phyloP scores from a whole-genome alignment of 2,888 invertebrate genomes.

The Oeneis ivallda region DNA sequence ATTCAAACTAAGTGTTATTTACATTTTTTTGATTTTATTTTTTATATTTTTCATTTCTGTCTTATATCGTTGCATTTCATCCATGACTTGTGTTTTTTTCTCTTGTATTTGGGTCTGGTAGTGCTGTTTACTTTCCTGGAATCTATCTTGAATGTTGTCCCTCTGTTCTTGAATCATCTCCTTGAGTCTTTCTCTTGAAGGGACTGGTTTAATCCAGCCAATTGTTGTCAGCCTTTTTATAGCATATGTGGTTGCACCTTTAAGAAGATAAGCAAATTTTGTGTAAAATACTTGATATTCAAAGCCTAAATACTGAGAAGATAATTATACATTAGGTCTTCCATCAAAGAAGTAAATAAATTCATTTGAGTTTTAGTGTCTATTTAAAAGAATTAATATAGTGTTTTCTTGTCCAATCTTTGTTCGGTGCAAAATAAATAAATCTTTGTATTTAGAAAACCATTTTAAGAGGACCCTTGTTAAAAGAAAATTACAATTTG shows the following conservation, averaged over 20 bases:
- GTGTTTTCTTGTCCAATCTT: too few relatives aligned
- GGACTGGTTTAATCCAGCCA: conserved; percentile 93
- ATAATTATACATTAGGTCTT: background rate
- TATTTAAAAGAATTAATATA: background rate
- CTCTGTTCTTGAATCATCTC: conserved; percentile 84
- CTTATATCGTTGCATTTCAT: conserved; percentile 77
- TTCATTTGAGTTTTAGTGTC: background rate
- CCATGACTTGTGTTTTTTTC: conserved; percentile 72
- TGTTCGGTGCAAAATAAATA: too few relatives aligned
- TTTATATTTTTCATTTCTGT: conserved; percentile 74
- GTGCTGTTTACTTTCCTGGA: conserved; percentile 79
- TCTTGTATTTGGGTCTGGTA: conserved; percentile 71
- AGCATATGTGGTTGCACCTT: conserved; percentile 92
- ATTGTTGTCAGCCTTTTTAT: conserved; percentile 90
- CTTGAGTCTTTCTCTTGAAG: conserved; percentile 83
- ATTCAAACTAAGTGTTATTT: conserved; percentile 30
- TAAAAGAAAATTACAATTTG: too few relatives aligned
- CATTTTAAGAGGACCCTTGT: too few relatives aligned
- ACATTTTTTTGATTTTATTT: conserved; percentile 72
- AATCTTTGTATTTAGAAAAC: too few relatives aligned
- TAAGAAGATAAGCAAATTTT: background rate
- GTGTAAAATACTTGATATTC: background rate
- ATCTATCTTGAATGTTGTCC: conserved; percentile 82
- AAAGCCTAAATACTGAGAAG: too few relatives aligned
- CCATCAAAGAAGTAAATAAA: background rate